Evolutionary conservation across 2,113 vertebrate genomes (phyloP).

Genomic region (Myotis yumanensis): DNA sequence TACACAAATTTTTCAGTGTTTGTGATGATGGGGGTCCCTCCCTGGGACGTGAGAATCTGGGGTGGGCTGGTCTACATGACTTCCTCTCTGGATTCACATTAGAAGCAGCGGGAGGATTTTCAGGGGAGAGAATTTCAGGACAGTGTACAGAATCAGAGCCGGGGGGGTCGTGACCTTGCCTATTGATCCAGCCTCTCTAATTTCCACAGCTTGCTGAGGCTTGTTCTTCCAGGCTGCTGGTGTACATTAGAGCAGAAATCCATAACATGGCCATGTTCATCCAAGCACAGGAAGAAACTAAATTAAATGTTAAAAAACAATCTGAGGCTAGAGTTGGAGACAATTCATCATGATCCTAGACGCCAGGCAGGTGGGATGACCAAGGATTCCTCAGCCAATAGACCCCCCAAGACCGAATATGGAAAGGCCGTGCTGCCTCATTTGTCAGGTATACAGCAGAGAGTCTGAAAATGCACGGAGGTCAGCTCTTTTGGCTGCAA

Average conservation of each 20-base stretch:
- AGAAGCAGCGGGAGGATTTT: conserved; percentile 82
- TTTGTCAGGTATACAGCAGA: conserved; percentile 86
- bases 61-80: conserved; percentile 68
- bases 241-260: conserved; percentile 99
- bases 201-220: conserved; percentile 96
- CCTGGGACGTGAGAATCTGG: conserved; percentile 30
- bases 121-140: conserved; percentile 86
- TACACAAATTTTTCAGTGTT: conserved; percentile 64
- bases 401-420: conserved; percentile 84
- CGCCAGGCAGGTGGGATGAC: conserved; percentile 91
- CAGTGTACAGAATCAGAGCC: conserved; percentile 85
- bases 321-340: conserved; percentile 94
- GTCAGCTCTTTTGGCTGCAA: conserved; percentile 86
- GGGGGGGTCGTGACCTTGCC: conserved; percentile 92
- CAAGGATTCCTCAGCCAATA: conserved; percentile 88
- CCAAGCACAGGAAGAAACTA: conserved; percentile 99
- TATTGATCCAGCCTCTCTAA: conserved; percentile 98
- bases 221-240: conserved; percentile 94
- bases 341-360: conserved; percentile 98
- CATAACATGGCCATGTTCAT: conserved; percentile 98
- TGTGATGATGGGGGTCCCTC: conserved; percentile 71
- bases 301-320: conserved; percentile 99
- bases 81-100: conserved; percentile 80
- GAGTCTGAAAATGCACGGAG: conserved; percentile 87
- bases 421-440: conserved; percentile 85